A percentile compares a stretch with the other conserved stretches of the same genome.
phyloP scores from a whole-genome alignment of 1,140 invertebrate species.

The Drosophila novamexicana region DNA sequence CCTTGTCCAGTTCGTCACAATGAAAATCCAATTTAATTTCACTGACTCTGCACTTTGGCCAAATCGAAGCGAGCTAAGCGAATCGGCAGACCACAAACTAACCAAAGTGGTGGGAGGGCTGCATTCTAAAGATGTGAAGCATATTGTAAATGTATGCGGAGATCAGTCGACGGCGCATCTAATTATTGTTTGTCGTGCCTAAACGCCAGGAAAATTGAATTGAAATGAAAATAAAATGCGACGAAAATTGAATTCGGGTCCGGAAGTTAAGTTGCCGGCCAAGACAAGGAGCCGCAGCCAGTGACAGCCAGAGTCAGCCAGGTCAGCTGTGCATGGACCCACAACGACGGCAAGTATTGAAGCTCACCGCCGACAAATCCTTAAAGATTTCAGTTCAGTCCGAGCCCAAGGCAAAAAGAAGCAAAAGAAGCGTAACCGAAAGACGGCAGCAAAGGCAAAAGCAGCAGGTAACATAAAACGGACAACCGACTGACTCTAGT shows the following conservation, averaged over 20 bases:
- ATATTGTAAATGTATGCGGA: slow-evolving; percentile 22
- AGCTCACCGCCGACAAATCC: slow-evolving; percentile 56
- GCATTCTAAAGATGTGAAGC: slow-evolving; percentile 9
- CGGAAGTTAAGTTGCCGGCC: slow-evolving; percentile 59
- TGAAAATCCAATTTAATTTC: slow-evolving; percentile 81
- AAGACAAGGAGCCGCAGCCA: slow-evolving; percentile 27
- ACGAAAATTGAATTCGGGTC: slow-evolving; percentile 76
- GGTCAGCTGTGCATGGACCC: slow-evolving; percentile 32
- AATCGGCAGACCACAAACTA: slow-evolving; percentile 52
- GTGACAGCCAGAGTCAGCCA: slow-evolving; percentile 39
- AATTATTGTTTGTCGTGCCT: slow-evolving; percentile 80
- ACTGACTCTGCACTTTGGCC: slow-evolving; percentile 77
- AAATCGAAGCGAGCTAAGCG: slow-evolving; percentile 70
- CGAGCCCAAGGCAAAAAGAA: slow-evolving; percentile 56
- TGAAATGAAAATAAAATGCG: slow-evolving; percentile 73
- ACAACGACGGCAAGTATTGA: slow-evolving; percentile 7
- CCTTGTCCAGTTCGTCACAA: slow-evolving; percentile 77
- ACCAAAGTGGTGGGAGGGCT: slow-evolving; percentile 23
- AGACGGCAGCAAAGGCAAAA: slow-evolving; percentile 46
- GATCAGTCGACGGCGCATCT: slow-evolving; percentile 57
- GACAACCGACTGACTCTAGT: background rate
- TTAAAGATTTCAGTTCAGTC: slow-evolving; percentile 71
- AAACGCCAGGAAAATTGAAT: slow-evolving; percentile 79
- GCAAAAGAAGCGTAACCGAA: slow-evolving; percentile 66
- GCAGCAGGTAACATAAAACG: slow-evolving; percentile 43